Conservation (phyloP, 2,888 invertebrate genomes). For the Cantharis lateralis region DNA sequence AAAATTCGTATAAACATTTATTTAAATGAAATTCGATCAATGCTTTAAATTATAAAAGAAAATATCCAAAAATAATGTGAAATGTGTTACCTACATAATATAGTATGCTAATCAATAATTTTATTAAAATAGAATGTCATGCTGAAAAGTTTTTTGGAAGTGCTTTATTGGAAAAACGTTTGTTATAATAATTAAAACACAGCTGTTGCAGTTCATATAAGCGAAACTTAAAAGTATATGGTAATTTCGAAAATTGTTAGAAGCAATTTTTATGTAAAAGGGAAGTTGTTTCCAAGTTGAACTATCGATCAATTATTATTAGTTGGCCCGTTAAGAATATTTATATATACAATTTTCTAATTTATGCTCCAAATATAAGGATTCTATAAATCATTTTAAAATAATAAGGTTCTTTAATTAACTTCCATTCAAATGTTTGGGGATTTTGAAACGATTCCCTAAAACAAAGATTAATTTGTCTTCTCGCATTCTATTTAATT, state of each 20-base stretch:
- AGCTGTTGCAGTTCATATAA: neutral
- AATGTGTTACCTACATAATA: neutral
- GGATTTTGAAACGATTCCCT: neutral
- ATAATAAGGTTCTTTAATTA: neutral
- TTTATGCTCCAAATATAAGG: neutral
- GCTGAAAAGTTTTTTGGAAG: neutral
- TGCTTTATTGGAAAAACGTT: neutral
- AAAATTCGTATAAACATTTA: neutral
- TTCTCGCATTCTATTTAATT: neutral
- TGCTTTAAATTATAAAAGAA: neutral
- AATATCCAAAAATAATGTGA: too few relatives aligned
- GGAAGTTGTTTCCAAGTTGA: neutral
- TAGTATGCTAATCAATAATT: neutral
- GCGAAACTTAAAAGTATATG: neutral
- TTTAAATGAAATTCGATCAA: neutral
- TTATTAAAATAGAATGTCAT: neutral
- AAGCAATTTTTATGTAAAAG: neutral
- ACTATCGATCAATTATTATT: neutral
- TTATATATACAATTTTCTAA: neutral
- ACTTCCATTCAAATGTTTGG: neutral
- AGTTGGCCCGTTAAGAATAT: neutral
- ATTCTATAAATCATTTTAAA: neutral
- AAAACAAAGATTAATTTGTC: neutral
- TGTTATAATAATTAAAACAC: neutral
- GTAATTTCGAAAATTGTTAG: neutral